Evolutionary conservation across 35 echinoderm and acorn worm genomes (phyloP).

Genomic region (Lytechinus variegatus): DNA sequence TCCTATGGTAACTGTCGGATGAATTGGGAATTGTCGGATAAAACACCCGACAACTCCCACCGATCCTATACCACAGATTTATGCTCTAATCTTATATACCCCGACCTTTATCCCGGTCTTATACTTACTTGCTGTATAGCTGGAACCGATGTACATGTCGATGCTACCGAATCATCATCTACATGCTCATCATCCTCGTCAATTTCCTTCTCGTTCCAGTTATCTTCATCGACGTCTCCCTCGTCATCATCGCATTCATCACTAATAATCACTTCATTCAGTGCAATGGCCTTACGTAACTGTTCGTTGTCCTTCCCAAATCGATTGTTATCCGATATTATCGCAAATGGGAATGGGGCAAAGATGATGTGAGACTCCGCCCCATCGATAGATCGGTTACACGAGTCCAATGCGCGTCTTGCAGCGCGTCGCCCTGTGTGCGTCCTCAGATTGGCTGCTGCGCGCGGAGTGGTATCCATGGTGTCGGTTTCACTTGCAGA

Average conservation of each 20-base stretch:
- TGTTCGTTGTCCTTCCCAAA: neutral
- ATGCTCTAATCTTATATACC: too few species aligned
- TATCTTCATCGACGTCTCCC: slow-evolving; percentile 33
- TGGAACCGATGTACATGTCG: neutral
- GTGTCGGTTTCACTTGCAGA: neutral
- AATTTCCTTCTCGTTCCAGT: slow-evolving; percentile 36
- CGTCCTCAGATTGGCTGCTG: neutral
- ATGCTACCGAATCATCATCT: slow-evolving; percentile 29
- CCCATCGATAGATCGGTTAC: neutral
- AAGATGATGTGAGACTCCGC: neutral
- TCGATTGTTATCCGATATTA: neutral
- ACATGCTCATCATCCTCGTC: slow-evolving; percentile 24
- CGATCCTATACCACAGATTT: too few species aligned
- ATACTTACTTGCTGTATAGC: neutral
- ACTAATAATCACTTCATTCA: neutral
- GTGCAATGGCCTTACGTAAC: neutral
- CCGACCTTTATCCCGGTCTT: neutral
- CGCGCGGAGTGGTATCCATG: neutral
- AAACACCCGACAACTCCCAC: too few species aligned
- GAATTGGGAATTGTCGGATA: too few species aligned
- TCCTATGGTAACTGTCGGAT: too few species aligned
- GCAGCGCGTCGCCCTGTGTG: neutral
- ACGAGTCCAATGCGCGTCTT: neutral
- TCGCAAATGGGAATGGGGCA: neutral
- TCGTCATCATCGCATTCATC: slow-evolving; percentile 25